Evolutionary conservation across 2,888 invertebrate genomes (phyloP).

Genomic region (Odontocolon sp.): DNA sequence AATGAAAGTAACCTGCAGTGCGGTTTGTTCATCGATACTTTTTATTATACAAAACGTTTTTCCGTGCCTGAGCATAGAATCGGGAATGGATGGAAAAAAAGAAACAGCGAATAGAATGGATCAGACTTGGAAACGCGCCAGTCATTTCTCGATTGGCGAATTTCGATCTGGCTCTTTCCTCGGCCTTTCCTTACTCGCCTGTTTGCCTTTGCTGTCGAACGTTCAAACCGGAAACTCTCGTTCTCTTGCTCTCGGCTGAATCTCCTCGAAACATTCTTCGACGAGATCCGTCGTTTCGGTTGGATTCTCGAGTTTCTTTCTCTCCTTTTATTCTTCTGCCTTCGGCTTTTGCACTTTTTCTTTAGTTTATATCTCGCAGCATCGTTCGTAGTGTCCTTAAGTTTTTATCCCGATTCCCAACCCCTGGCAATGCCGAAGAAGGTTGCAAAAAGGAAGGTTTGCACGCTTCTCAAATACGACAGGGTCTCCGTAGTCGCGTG

Average conservation of each 20-base stretch:
- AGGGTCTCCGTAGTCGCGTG: neutral
- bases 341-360: constrained; percentile 21
- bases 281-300: neutral
- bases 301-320: constrained; percentile 3
- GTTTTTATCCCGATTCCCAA: constrained; percentile 19
- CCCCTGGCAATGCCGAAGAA: constrained; percentile 22
- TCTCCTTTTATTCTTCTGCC: neutral
- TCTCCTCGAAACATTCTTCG: constrained; percentile 3
- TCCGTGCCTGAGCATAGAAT: constrained; percentile 5
- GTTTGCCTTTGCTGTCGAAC: neutral
- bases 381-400: neutral
- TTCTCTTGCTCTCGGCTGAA: constrained; percentile 30
- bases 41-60: constrained; percentile 25
- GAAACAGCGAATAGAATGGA: constrained; percentile 2
- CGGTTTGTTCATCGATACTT: constrained; percentile 38
- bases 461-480: neutral
- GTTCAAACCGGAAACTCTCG: constrained; percentile 35
- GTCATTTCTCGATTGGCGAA: constrained; percentile 47
- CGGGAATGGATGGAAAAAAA: constrained; percentile 4
- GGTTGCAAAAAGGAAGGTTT: constrained; percentile 15
- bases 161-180: constrained; percentile 43
- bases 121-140: constrained; percentile 53
- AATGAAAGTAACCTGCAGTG: neutral
- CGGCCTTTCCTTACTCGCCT: constrained; percentile 4
- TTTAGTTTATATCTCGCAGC: neutral